Evolutionary conservation across 2,797 vertebrate genomes (phyloP), one percentile per base, ranked within the genome.

Genomic region (Lutjanus argentimaculatus): DNA sequence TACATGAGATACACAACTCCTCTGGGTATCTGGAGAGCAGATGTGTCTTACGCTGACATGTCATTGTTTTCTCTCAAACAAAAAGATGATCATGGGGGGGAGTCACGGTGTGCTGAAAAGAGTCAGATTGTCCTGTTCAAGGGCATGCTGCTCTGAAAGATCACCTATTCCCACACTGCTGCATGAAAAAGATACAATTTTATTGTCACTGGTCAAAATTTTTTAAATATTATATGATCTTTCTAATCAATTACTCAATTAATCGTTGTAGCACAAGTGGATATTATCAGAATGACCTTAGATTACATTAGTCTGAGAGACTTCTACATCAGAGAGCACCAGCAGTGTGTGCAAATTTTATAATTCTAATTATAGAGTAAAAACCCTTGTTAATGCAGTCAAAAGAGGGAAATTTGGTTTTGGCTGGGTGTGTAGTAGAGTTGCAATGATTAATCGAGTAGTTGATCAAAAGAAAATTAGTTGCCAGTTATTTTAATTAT

Each of bases 11-110:
- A 36, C 30, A 3, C 30, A 6, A 36, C 30, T 36, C 30, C 30
- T 36, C 30, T 36, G 30, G 49, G 67, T 62, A 66, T 67, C 40
- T 22, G 59, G 45, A 72, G 45, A 61, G 30, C 64, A 74, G 40
- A 72, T 72, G 56, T 71, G 56, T 77, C 53, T 55, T 9, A 30
- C 8, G 14, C 12, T 21, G 48, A 77, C 7, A 63, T 48, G 19
- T 59, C 7, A 43, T 14, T 46, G 30, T 36, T 36, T 36, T 36
- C 30, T 36, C 30, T 36, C 30, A 36, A 36, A 36, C 30, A 4
- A 36, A 36, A 36, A 36, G 12, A 61, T 30, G 6, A 69, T 51
- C 6, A 14, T 36, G 30, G n/a, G 17, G 59, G 30, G 51, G 46
- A 30, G n/a, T 63, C 13, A 2, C 45, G 61, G 25, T 43, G 11